These are phyloP conservation scores for Nannoperca obscura DNA, from an alignment of 2,797 vertebrate genomes.

Conservation along the genomic window DNA sequence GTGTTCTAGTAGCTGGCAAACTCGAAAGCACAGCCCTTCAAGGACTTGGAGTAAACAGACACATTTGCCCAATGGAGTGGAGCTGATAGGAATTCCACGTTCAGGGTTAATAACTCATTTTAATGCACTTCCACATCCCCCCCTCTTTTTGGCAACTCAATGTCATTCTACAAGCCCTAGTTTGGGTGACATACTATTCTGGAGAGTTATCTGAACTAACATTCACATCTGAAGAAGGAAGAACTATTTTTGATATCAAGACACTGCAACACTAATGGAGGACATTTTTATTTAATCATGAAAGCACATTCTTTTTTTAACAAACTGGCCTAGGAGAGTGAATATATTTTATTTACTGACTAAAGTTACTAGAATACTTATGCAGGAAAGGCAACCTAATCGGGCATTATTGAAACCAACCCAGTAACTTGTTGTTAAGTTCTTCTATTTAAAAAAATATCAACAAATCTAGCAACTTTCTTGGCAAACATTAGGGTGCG, in stretches of 20 bases:
- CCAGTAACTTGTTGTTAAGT: not conserved
- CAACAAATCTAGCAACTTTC: not conserved
- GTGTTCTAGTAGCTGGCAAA: slow-evolving; percentile 67
- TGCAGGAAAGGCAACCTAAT: not conserved
- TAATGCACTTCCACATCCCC: slow-evolving; percentile 42
- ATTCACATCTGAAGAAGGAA: slow-evolving; percentile 25
- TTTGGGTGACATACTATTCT: slow-evolving; percentile 23
- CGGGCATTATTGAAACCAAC: not conserved
- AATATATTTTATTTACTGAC: not conserved
- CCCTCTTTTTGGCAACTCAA: slow-evolving; percentile 33
- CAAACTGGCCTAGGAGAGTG: not conserved
- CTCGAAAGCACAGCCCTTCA: slow-evolving; percentile 68
- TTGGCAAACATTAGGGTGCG: not conserved
- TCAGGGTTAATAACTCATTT: slow-evolving; percentile 65
- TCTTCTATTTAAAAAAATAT: not conserved
- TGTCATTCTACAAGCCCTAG: slow-evolving; percentile 28
- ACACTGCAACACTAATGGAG: not conserved
- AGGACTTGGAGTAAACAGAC: slow-evolving; percentile 79
- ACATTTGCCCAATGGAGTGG: slow-evolving; percentile 77
- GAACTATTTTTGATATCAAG: slow-evolving; percentile 8
- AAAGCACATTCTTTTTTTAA: not conserved
- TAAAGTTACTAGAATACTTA: not conserved
- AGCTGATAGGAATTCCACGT: slow-evolving; percentile 71
- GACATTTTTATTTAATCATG: slow-evolving; percentile 14
- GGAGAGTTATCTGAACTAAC: slow-evolving; percentile 13